A percentile compares a stretch with the other conserved stretches of the same genome.
Conservation (phyloP, 2,797 vertebrate genomes). For the Pseudotriccus pelzelni region DNA sequence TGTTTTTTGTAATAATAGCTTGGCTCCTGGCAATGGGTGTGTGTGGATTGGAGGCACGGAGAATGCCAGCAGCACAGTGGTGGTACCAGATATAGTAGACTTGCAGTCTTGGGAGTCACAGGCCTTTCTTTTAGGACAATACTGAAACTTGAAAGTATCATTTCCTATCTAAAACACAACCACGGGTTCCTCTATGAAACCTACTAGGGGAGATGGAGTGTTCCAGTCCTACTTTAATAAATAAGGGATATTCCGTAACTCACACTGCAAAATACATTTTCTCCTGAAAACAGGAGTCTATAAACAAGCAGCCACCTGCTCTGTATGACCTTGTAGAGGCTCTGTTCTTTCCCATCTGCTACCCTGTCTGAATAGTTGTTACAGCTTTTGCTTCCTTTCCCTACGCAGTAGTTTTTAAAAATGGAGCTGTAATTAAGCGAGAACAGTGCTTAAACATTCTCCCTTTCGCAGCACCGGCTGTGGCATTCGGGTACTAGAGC, state of each 20-base stretch:
- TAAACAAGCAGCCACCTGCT: neutral
- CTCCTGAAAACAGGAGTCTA: neutral
- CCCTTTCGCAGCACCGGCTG: accelerated
- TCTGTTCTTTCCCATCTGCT: neutral
- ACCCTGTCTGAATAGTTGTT: neutral
- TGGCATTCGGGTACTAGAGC: neutral
- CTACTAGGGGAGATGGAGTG: neutral
- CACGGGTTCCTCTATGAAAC: neutral
- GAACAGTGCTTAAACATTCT: neutral
- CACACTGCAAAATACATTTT: neutral
- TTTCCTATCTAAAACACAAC: neutral
- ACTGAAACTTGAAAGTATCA: neutral
- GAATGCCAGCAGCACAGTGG: neutral
- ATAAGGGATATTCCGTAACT: neutral
- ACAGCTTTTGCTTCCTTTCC: neutral
- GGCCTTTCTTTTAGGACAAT: neutral
- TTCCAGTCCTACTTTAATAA: neutral
- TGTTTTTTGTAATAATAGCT: neutral
- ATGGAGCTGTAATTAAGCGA: neutral
- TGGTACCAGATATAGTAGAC: neutral
- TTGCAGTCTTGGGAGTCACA: neutral
- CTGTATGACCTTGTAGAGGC: neutral
- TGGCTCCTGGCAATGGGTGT: neutral
- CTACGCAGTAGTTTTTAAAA: neutral
- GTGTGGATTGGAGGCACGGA: neutral